Percentiles rank a stretch among this genome's conserved stretches.
Conservation (phyloP, 1,140 invertebrate species). For the Lordiphosa clarofinis region DNA sequence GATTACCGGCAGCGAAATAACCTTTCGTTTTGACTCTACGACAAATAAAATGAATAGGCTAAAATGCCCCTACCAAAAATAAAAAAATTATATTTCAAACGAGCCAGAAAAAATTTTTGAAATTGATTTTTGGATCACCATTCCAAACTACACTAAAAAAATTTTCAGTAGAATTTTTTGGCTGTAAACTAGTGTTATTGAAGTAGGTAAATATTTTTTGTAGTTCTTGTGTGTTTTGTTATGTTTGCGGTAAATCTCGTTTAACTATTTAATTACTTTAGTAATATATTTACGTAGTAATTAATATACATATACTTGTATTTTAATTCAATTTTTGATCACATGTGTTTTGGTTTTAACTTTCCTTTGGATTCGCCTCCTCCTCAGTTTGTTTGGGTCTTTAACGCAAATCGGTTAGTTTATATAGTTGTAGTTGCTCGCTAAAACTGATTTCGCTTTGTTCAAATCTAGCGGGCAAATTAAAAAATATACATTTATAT, state of each 20-base stretch:
- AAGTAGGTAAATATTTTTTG: slow-evolving; percentile 38
- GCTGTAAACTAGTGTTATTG: too few species aligned
- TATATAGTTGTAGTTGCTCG: too few species aligned
- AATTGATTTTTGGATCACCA: too few species aligned
- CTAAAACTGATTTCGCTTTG: not conserved
- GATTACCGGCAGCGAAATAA: too few species aligned
- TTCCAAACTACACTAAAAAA: too few species aligned
- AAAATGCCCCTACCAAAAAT: too few species aligned
- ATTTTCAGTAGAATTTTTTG: too few species aligned
- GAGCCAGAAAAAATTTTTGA: too few species aligned
- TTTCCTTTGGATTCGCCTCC: slow-evolving; percentile 26
- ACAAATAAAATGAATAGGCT: too few species aligned
- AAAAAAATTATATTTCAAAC: too few species aligned
- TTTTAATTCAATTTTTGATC: slow-evolving; percentile 73
- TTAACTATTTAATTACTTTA: slow-evolving; percentile 61
- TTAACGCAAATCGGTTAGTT: slow-evolving; percentile 22
- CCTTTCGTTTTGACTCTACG: too few species aligned
- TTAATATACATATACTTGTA: slow-evolving; percentile 34
- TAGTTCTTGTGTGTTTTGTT: slow-evolving; percentile 21
- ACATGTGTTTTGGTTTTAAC: slow-evolving; percentile 51
- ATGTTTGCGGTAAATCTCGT: slow-evolving; percentile 19
- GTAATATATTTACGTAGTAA: slow-evolving; percentile 28
- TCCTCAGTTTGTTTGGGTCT: slow-evolving; percentile 6
- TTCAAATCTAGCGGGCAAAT: slow-evolving; percentile 31
- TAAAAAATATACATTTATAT: slow-evolving; percentile 25